These are phyloP conservation scores for Lasioglossum oenotherae DNA, from an alignment of 2,888 invertebrate species.

Conservation along the genomic window DNA sequence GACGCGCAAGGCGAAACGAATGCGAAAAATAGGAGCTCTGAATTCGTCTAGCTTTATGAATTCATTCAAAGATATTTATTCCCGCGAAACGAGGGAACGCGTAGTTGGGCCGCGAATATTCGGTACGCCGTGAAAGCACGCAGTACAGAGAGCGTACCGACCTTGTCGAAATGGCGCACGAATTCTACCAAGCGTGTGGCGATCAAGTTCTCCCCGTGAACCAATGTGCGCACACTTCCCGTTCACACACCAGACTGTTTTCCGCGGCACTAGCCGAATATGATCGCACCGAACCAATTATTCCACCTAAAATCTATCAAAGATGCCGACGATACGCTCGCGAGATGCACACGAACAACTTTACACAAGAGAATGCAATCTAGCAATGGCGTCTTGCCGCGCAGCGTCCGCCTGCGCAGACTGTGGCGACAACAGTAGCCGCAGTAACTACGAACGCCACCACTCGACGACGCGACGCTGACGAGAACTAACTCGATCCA, in stretches of 20 bases:
- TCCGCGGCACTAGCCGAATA: slow-evolving; percentile 19
- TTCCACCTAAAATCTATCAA: slow-evolving; percentile 25
- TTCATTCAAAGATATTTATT: neutral
- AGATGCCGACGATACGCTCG: slow-evolving; percentile 25
- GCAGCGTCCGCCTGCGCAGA: slow-evolving; percentile 57
- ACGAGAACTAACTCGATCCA: neutral
- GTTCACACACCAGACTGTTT: neutral
- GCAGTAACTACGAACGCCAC: neutral
- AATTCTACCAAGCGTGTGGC: slow-evolving; percentile 26
- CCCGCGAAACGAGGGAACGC: neutral
- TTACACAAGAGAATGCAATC: slow-evolving; percentile 57
- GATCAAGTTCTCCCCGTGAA: neutral
- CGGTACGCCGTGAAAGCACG: slow-evolving; percentile 48
- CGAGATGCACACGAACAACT: slow-evolving; percentile 26
- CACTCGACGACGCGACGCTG: neutral
- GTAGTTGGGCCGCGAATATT: slow-evolving; percentile 13
- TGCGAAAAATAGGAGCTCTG: neutral
- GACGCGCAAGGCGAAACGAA: neutral
- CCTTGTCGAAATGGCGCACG: slow-evolving; percentile 56
- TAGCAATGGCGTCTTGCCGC: slow-evolving; percentile 70
- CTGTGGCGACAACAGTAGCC: slow-evolving; percentile 17
- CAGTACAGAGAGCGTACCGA: slow-evolving; percentile 55
- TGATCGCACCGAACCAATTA: slow-evolving; percentile 3
- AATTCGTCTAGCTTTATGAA: too few relatives aligned
- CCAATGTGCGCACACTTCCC: neutral